Conservation (phyloP, 1,140 invertebrate species). For the Eriosoma lanigerum region DNA sequence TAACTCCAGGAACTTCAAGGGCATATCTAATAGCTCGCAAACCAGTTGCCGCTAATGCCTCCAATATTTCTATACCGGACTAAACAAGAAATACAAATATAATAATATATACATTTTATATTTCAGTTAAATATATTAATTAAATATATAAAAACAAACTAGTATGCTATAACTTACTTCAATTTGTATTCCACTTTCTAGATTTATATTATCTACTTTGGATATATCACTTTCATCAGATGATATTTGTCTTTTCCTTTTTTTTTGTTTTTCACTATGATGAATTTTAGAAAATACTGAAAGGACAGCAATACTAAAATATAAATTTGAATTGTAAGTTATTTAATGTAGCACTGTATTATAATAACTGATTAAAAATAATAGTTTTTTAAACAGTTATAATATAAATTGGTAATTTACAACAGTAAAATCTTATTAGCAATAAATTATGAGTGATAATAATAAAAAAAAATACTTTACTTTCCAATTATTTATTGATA, state of each 20-base stretch:
- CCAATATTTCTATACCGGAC: slow-evolving; percentile 75
- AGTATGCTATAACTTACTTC: not conserved
- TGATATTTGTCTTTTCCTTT: slow-evolving; percentile 30
- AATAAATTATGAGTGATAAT: too few species aligned
- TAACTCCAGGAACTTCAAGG: slow-evolving; percentile 83
- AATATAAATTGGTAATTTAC: not conserved
- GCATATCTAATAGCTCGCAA: slow-evolving; percentile 94
- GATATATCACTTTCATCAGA: not conserved
- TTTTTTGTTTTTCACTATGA: slow-evolving; percentile 56
- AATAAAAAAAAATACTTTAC: too few species aligned
- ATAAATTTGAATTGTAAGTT: not conserved
- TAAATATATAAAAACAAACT: not conserved
- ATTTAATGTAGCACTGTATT: too few species aligned
- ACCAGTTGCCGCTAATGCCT: slow-evolving; percentile 94
- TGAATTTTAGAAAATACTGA: slow-evolving; percentile 63
- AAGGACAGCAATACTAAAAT: slow-evolving; percentile 64
- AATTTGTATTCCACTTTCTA: slow-evolving; percentile 14
- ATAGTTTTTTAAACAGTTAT: too few species aligned
- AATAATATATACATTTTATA: slow-evolving; percentile 21
- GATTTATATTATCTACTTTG: slow-evolving; percentile 19
- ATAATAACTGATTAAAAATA: too few species aligned
- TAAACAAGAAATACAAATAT: slow-evolving; percentile 58
- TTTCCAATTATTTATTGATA: too few species aligned
- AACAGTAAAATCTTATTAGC: too few species aligned
- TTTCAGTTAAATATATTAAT: too few species aligned